phyloP scores from a whole-genome alignment of 92 coral and sea anemone genomes.

The Nematostella vectensis region DNA sequence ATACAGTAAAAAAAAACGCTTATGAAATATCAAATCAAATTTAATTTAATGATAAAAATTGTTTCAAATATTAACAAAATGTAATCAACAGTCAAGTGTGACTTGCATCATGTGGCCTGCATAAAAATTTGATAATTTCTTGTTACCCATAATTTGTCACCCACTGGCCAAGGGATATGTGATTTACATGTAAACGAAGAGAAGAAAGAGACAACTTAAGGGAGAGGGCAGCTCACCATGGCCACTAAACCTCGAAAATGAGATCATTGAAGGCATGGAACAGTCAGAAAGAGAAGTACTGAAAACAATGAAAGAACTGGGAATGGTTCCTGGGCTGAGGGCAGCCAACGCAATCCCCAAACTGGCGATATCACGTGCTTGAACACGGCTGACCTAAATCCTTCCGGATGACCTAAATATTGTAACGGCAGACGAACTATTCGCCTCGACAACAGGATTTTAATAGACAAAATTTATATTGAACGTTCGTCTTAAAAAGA shows the following conservation, averaged over 20 bases:
- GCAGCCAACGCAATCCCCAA: conserved; percentile 5
- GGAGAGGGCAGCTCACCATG: not conserved
- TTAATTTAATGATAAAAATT: too few species aligned
- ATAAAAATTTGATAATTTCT: too few species aligned
- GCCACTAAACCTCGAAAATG: not conserved
- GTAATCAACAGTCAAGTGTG: too few species aligned
- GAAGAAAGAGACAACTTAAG: not conserved
- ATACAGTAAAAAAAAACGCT: too few species aligned
- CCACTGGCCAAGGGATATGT: too few species aligned
- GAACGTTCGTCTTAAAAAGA: conserved; percentile 1
- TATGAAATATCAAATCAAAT: too few species aligned
- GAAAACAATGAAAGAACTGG: conserved; percentile 26
- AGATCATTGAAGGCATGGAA: conserved; percentile 3
- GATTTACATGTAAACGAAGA: too few species aligned
- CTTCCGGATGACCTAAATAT: conserved; percentile 4
- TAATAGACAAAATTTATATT: not conserved
- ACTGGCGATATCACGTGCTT: conserved; percentile 8
- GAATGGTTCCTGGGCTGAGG: conserved; percentile 19
- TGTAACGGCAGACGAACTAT: not conserved
- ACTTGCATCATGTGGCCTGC: too few species aligned
- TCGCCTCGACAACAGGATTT: conserved; percentile 12
- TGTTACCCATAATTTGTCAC: too few species aligned
- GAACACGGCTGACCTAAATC: not conserved
- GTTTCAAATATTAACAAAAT: too few species aligned
- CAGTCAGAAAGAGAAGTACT: conserved; percentile 20